Conservation (phyloP, 2,888 invertebrate genomes). For the Neoascia interrupta region DNA sequence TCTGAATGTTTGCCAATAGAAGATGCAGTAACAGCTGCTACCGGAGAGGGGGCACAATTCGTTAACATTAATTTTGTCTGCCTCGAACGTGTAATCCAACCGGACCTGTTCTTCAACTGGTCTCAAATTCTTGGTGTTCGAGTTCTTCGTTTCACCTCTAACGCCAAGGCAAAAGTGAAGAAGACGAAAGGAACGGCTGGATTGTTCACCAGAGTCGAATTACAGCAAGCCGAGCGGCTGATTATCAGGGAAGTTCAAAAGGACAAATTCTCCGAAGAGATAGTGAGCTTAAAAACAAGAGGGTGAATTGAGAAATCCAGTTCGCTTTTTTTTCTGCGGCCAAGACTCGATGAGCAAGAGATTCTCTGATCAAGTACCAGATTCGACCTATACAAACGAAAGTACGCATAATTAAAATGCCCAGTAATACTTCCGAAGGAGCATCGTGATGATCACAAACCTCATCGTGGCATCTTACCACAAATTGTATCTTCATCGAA, state of each 20-base stretch:
- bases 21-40: background rate
- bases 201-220: background rate
- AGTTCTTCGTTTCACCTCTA: background rate
- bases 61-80: background rate
- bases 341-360: background rate
- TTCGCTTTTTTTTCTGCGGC: background rate
- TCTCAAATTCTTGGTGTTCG: background rate
- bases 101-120: conserved; percentile 5
- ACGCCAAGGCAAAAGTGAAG: background rate
- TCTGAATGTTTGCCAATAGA: background rate
- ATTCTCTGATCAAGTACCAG: too few species aligned
- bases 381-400: background rate
- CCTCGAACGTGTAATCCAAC: background rate
- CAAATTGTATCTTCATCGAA: background rate
- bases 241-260: background rate
- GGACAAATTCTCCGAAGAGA: background rate
- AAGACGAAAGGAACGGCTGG: background rate
- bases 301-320: background rate
- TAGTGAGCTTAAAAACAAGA: background rate
- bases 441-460: background rate
- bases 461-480: background rate
- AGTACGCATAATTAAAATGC: background rate
- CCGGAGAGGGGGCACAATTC: background rate
- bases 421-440: conserved; percentile 8
- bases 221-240: background rate